Conservation (phyloP, 2,888 invertebrate genomes). For the Dromius quadrimaculatus region DNA sequence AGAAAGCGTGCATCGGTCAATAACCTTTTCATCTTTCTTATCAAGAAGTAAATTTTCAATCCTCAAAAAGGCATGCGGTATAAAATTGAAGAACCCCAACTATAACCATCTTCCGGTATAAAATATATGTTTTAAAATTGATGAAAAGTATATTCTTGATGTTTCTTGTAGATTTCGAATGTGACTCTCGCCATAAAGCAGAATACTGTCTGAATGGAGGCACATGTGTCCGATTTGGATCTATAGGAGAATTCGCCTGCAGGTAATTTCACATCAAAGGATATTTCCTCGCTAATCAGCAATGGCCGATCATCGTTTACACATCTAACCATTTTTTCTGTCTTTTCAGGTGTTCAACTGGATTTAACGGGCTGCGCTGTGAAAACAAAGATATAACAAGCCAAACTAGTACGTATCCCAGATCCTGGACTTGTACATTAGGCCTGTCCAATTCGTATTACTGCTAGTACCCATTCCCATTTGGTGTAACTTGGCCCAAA, state of each 20-base stretch:
- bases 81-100: no score
- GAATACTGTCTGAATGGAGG: constrained; percentile 90
- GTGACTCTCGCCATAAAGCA: constrained; percentile 70
- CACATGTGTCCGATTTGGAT: constrained; percentile 84
- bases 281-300: not conserved
- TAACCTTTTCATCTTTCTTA: no score
- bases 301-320: no score
- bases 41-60: no score
- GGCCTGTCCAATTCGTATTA: constrained; percentile 83
- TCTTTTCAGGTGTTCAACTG: constrained; percentile 80
- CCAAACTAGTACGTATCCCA: constrained; percentile 81
- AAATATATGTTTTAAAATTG: no score
- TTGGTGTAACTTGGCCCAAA: constrained; percentile 35
- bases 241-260: constrained; percentile 85
- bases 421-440: constrained; percentile 73
- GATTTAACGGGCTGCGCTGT: constrained; percentile 83
- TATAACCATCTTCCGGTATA: no score
- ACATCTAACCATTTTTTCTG: no score
- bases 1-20: no score
- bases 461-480: constrained; percentile 72
- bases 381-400: constrained; percentile 82
- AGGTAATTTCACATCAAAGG: constrained; percentile 76
- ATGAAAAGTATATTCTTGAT: no score
- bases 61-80: no score
- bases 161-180: constrained; percentile 71